phyloP scores from a whole-genome alignment of 2,113 vertebrate species.

The Ammodytes dubius region DNA sequence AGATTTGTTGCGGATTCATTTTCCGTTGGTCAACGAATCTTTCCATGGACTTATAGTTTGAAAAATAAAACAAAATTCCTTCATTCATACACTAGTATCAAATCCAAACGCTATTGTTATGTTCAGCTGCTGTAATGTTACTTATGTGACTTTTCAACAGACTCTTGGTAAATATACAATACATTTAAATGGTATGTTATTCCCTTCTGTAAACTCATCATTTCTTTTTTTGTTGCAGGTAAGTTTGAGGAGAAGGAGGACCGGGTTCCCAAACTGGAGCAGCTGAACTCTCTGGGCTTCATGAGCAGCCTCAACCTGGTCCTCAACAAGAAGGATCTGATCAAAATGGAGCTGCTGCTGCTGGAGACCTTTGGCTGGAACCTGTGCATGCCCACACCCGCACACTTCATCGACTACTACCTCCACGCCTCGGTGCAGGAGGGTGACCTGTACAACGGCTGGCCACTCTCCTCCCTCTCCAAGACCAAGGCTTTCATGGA shows the following conservation, averaged over 20 bases:
- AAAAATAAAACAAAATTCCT: too few species aligned
- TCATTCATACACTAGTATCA: too few species aligned
- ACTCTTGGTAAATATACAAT: not conserved
- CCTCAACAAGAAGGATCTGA: slow-evolving; percentile 90
- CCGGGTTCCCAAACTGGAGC: slow-evolving; percentile 90
- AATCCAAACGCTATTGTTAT: too few species aligned
- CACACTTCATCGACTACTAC: slow-evolving; percentile 98
- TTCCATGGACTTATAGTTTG: too few species aligned
- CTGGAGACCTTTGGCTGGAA: slow-evolving; percentile 94
- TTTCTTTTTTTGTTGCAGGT: slow-evolving; percentile 76
- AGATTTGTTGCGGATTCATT: too few species aligned
- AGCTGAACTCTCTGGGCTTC: slow-evolving; percentile 89
- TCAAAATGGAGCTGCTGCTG: slow-evolving; percentile 91
- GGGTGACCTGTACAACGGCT: slow-evolving; percentile 90
- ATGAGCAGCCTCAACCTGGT: slow-evolving; percentile 88
- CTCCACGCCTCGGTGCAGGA: slow-evolving; percentile 89
- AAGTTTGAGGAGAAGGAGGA: slow-evolving; percentile 95
- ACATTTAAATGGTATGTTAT: not conserved
- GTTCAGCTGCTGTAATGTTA: too few species aligned
- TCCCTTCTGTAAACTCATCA: not conserved
- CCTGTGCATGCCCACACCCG: slow-evolving; percentile 92
- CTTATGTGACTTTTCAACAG: too few species aligned
- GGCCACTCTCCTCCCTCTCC: slow-evolving; percentile 87
- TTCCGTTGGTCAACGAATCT: too few species aligned
- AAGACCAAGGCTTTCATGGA: slow-evolving; percentile 91